A percentile compares a stretch with the other conserved stretches of the same genome.
Evolutionary conservation across 2,888 invertebrate species (phyloP).

Genomic region (Neria commutata): DNA sequence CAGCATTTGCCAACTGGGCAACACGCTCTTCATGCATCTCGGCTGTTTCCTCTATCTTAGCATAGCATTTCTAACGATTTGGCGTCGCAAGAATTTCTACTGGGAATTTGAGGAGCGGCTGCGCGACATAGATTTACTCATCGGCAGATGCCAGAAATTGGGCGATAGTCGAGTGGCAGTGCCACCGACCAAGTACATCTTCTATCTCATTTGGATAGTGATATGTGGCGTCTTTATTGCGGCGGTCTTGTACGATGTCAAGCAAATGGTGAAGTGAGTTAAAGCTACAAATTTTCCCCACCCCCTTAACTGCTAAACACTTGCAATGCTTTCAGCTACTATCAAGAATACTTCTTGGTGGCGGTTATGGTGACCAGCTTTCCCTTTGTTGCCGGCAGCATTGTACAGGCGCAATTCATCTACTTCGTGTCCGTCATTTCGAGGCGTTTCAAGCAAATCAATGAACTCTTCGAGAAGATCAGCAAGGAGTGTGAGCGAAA

Average conservation of each 20-base stretch:
- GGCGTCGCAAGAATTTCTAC: conserved; percentile 53
- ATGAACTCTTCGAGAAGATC: conserved; percentile 53
- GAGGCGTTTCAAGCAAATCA: conserved; percentile 53
- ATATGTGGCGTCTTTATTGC: conserved; percentile 40
- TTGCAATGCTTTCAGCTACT: conserved; percentile 35
- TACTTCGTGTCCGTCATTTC: conserved; percentile 55
- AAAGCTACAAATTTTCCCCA: background rate
- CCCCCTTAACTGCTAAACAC: background rate
- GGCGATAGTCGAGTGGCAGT: conserved; percentile 38
- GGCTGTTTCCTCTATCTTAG: conserved; percentile 53
- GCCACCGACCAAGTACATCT: conserved; percentile 35
- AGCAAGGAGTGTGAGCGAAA: conserved; percentile 53
- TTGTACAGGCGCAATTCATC: conserved; percentile 57
- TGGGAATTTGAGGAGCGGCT: conserved; percentile 46
- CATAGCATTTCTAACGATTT: conserved; percentile 43
- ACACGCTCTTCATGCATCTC: conserved; percentile 49
- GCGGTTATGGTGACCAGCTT: conserved; percentile 51
- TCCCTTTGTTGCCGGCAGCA: conserved; percentile 52
- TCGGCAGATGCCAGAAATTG: conserved; percentile 44
- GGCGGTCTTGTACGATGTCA: conserved; percentile 44
- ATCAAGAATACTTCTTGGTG: conserved; percentile 43
- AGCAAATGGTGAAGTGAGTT: conserved; percentile 42
- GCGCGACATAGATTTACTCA: conserved; percentile 47
- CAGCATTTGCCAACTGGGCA: conserved; percentile 50
- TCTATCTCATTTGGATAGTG: conserved; percentile 46